Conservation (phyloP, 2,113 vertebrate genomes). For the Eidolon helvum region DNA sequence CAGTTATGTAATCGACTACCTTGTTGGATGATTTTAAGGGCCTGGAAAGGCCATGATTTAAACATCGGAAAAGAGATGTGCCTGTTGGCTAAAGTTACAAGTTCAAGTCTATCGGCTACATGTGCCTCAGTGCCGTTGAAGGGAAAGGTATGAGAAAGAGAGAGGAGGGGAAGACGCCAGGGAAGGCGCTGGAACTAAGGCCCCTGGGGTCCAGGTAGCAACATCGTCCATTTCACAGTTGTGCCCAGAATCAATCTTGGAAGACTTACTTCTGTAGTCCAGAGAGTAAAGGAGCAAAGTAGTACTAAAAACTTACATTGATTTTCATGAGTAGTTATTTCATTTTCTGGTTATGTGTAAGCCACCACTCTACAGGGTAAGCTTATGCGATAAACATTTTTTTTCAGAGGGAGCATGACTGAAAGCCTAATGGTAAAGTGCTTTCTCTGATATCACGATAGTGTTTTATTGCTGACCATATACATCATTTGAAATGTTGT, state of each 20-base stretch:
- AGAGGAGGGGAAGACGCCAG: rapidly evolving
- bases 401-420: background rate
- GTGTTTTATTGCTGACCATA: background rate
- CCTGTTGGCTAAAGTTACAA: background rate
- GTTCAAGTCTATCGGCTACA: background rate
- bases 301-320: background rate
- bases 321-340: background rate
- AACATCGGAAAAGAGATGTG: background rate
- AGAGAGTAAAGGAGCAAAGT: background rate
- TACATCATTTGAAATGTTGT: background rate
- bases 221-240: rapidly evolving
- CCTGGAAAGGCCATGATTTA: background rate
- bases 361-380: background rate
- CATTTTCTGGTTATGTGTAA: background rate
- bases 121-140: background rate
- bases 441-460: background rate
- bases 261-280: background rate
- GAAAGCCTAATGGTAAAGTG: background rate
- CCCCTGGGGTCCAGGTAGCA: too few species aligned
- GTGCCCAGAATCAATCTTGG: background rate
- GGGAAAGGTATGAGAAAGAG: background rate
- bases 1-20: background rate
- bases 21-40: background rate
- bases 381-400: background rate
- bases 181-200: background rate